These are phyloP conservation scores for Phalera bucephala DNA, from an alignment of 2,888 invertebrate genomes.

Conservation along the genomic window DNA sequence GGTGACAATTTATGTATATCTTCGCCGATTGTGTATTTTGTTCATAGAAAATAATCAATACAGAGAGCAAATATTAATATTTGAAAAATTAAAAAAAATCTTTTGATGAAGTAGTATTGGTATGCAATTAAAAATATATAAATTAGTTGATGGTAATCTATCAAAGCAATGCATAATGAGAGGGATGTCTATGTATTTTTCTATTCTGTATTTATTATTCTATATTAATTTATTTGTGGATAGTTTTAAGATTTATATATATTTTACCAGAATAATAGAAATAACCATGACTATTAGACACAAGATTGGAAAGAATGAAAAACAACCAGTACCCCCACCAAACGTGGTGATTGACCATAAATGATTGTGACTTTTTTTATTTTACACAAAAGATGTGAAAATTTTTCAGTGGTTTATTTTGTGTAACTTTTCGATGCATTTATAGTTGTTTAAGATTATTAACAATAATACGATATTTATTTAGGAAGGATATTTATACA, in stretches of 20 bases:
- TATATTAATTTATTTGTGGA: conserved; percentile 27
- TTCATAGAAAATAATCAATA: no score
- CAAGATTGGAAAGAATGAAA: conserved; percentile 35
- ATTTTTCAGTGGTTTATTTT: conserved; percentile 54
- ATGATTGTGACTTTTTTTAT: conserved; percentile 29
- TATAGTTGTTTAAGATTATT: conserved; percentile 47
- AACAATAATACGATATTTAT: conserved; percentile 51
- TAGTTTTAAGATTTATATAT: conserved; percentile 14
- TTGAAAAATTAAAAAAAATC: no score
- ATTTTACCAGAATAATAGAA: conserved; percentile 57
- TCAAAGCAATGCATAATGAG: no score
- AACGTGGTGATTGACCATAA: conserved; percentile 35
- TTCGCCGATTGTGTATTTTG: no score
- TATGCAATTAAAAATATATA: no score
- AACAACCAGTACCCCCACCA: conserved; percentile 54
- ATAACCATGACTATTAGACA: conserved; percentile 52
- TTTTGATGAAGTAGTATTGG: no score
- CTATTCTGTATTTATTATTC: no score
- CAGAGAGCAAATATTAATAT: no score
- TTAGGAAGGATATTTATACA: conserved; percentile 64
- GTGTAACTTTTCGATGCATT: conserved; percentile 72
- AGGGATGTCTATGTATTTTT: no score
- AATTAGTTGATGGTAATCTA: no score
- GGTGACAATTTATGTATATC: no score
- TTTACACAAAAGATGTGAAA: conserved; percentile 78